phyloP scores from a whole-genome alignment of 35 echinoderm and acorn worm genomes.

The Holothuria glaberrima region DNA sequence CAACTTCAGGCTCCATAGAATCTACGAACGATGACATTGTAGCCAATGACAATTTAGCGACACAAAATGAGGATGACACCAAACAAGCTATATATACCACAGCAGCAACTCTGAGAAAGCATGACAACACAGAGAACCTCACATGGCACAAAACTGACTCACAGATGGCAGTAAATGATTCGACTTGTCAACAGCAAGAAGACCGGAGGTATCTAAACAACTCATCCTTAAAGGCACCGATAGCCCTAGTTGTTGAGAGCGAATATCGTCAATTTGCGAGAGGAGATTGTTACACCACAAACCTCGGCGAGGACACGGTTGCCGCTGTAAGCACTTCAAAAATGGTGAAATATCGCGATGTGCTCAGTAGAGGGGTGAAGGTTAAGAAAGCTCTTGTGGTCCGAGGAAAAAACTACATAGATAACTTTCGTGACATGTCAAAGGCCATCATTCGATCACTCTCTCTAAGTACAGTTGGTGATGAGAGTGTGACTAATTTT shows the following conservation, averaged over 20 bases:
- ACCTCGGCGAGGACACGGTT: not conserved
- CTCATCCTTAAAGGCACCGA: no score
- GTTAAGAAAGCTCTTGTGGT: not conserved
- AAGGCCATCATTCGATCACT: constrained; percentile 27
- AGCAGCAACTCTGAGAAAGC: no score
- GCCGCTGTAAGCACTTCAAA: not conserved
- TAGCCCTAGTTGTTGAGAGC: not conserved
- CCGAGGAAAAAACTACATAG: constrained; percentile 20
- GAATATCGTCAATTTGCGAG: constrained; percentile 19
- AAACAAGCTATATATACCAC: not conserved
- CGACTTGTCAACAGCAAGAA: no score
- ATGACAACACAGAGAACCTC: no score
- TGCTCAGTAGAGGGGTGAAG: not conserved
- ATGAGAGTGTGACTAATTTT: no score
- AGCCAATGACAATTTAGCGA: not conserved
- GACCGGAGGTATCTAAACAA: no score
- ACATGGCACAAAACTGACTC: no score
- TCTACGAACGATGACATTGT: not conserved
- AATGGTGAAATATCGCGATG: constrained; percentile 18
- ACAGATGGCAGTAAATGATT: no score
- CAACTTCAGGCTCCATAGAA: not conserved
- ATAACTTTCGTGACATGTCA: constrained; percentile 57
- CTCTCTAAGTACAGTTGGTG: constrained; percentile 10
- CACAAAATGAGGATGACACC: no score
- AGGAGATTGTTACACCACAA: constrained; percentile 24